Base-by-base conservation (phyloP, 1,140 invertebrate genomes). In the Atta cephalotes region DNA sequence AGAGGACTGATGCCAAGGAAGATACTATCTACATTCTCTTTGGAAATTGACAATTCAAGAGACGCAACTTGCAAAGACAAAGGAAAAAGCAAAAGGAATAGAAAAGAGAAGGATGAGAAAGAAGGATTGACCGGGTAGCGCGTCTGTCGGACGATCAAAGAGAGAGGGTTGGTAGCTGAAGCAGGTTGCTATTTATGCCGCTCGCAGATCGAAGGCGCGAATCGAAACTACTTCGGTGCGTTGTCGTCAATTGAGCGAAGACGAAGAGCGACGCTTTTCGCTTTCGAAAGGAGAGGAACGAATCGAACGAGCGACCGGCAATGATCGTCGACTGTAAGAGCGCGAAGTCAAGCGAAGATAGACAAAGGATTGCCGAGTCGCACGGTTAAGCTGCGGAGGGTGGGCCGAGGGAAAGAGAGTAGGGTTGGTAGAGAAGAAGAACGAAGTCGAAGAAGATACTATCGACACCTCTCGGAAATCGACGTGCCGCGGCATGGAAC, bases 401-500 rank as follows among this genome's bases (percentile, higher is more conserved):
- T 62, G 56, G 31, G 28, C 35, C 58, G 82, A 58, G 21, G 28
- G 28, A 35, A 35, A 35, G 31, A 7, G 6, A 62, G 51, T 60
- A 25, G 65, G 56, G 58, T 62, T 25, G 10, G 12, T 51, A 14
- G 63, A 21, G 74, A 62, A 18, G 51, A 72, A 74, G 71, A 72
- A 74, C 77, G 77, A 84, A 90, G 68, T 88, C 76, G 60, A 89
- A 72, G 21, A 80, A 76, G 58, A 70, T 72, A 66, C 82, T 86
- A 76, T 89, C 88, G 88, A 89, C 85, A 62, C 82, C 77, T 78
- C 88, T 89, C 72, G 87, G 74, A 53, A 88, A 89, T 88, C 87
- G 87, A 74, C 87, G 60, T 88, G 60, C 82, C 60, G 45, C 39
- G 45, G 62, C 87, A 49, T n/a, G 87, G 87, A 89, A 88, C 80